These are phyloP conservation scores for Cuniculus paca DNA, from an alignment of 2,797 vertebrate species.

Conservation along the genomic window DNA sequence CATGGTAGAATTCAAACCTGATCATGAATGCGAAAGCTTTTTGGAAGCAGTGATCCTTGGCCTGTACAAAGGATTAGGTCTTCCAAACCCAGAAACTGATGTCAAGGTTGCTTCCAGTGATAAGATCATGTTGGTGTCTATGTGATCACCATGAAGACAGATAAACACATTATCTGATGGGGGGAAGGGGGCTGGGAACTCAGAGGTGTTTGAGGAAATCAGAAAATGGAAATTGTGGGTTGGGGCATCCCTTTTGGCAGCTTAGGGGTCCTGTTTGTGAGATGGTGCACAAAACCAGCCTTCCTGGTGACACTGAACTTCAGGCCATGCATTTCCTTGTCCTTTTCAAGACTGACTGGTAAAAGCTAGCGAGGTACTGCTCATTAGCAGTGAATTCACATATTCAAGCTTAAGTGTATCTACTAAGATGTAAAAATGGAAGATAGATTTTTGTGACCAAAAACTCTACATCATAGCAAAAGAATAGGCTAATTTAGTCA, in stretches of 20 bases:
- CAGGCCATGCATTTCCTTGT: neutral
- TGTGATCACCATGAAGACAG: neutral
- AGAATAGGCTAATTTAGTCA: neutral
- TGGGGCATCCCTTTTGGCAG: neutral
- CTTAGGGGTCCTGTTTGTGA: neutral
- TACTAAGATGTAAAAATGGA: neutral
- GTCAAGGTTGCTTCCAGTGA: neutral
- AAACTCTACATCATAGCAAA: neutral
- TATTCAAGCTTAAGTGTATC: neutral
- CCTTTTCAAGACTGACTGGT: no score
- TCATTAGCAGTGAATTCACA: neutral
- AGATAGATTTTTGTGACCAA: neutral
- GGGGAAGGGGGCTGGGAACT: neutral
- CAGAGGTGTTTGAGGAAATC: neutral
- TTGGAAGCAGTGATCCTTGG: neutral
- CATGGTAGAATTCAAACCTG: neutral
- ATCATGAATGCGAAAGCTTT: accelerated
- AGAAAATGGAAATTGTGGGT: neutral
- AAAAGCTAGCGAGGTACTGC: neutral
- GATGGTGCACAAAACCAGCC: accelerated
- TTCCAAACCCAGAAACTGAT: neutral
- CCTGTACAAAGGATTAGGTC: accelerated
- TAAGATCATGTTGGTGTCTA: neutral
- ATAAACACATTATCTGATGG: no score
- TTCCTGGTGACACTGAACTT: neutral